These are phyloP conservation scores for Beris morrisii DNA, from an alignment of 2,888 invertebrate genomes.

Conservation along the genomic window DNA sequence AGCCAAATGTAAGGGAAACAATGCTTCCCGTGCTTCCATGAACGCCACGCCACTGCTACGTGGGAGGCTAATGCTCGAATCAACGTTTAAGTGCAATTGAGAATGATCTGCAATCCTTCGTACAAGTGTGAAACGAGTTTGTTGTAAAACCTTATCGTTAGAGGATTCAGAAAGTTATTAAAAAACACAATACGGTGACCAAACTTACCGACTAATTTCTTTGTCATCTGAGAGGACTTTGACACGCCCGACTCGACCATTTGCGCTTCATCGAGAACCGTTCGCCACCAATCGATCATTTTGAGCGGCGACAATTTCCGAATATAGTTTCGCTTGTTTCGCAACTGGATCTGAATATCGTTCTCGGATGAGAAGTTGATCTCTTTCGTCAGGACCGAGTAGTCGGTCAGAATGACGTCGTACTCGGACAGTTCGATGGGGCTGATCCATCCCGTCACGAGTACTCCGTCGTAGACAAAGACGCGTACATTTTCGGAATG, in stretches of 20 bases:
- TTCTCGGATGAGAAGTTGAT: conserved; percentile 62
- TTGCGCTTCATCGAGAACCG: conserved; percentile 80
- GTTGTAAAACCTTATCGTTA: background rate
- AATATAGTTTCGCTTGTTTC: conserved; percentile 65
- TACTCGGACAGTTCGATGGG: conserved; percentile 65
- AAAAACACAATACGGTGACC: background rate
- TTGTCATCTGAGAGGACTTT: conserved; percentile 59
- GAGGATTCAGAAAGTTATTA: background rate
- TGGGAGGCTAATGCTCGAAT: too few relatives aligned
- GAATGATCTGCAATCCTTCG: too few relatives aligned
- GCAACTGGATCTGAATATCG: conserved; percentile 52
- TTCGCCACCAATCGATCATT: conserved; percentile 74
- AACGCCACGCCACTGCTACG: too few relatives aligned
- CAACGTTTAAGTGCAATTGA: too few relatives aligned
- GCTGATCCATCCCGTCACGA: conserved; percentile 52
- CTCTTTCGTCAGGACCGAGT: conserved; percentile 65
- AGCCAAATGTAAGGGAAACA: too few relatives aligned
- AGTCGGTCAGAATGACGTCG: conserved; percentile 75
- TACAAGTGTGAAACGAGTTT: too few relatives aligned
- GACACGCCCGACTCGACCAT: conserved; percentile 67
- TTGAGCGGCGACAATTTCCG: conserved; percentile 68
- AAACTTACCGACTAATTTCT: conserved; percentile 46
- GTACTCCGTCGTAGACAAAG: conserved; percentile 59
- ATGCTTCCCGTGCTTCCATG: too few relatives aligned
- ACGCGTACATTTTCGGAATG: conserved; percentile 60